A percentile compares a stretch with the other conserved stretches of the same genome.
phyloP scores from a whole-genome alignment of 2,888 invertebrate genomes.

The Eustalomyia histrio region DNA sequence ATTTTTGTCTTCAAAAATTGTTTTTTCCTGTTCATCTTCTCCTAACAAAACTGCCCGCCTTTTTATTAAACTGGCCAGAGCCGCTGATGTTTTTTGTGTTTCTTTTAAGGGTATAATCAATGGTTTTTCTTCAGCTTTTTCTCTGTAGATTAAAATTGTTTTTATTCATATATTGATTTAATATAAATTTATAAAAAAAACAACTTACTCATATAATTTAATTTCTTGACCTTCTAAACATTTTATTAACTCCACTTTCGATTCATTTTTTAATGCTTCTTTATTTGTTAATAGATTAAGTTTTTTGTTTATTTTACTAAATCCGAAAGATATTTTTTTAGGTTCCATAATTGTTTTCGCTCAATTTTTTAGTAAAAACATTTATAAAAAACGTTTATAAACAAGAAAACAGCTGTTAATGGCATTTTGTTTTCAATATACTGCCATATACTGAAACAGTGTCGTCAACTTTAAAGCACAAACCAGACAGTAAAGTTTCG shows the following conservation, averaged over 20 bases:
- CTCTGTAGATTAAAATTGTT: constrained; percentile 76
- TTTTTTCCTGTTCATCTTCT: constrained; percentile 78
- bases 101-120: constrained; percentile 85
- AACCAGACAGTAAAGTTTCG: no score
- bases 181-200: background rate
- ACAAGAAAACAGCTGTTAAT: constrained; percentile 61
- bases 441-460: constrained; percentile 22
- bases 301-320: constrained; percentile 85
- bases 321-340: constrained; percentile 90
- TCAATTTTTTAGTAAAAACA: background rate
- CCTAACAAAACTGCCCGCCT: constrained; percentile 75
- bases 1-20: background rate
- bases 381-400: constrained; percentile 66
- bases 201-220: constrained; percentile 86
- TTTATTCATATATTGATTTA: background rate
- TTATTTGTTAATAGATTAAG: constrained; percentile 76
- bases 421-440: background rate
- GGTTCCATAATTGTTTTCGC: constrained; percentile 80
- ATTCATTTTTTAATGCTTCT: constrained; percentile 79
- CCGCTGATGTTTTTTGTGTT: constrained; percentile 81
- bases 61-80: constrained; percentile 78
- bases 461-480: no score
- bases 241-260: constrained; percentile 85
- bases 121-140: constrained; percentile 80
- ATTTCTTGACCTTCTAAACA: constrained; percentile 88